A percentile compares a stretch with the other conserved stretches of the same genome.
phyloP scores from a whole-genome alignment of 2,113 vertebrate genomes.

The Paedocypris sp. region DNA sequence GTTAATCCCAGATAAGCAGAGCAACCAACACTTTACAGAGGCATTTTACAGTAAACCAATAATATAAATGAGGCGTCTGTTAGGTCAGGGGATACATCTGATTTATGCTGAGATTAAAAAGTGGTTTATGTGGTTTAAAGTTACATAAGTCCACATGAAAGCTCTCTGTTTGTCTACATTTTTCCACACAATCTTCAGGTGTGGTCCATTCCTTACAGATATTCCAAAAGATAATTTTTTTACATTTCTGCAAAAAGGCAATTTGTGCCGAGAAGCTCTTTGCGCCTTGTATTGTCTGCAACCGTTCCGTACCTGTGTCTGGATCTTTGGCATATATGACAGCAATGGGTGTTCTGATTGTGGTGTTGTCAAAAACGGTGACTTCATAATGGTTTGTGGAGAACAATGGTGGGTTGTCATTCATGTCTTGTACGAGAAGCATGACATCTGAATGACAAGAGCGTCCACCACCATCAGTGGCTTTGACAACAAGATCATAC shows the following conservation, averaged over 20 bases:
- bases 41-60: too few species aligned
- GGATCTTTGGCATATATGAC: conserved; percentile 84
- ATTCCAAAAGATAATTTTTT: neutral
- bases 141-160: neutral
- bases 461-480: conserved; percentile 81
- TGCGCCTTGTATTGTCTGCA: too few species aligned
- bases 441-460: conserved; percentile 82
- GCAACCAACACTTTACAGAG: too few species aligned
- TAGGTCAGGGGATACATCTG: too few species aligned
- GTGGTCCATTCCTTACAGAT: conserved; percentile 36
- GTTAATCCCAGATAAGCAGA: neutral
- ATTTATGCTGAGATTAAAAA: neutral
- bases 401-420: conserved; percentile 83
- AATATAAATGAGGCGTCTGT: too few species aligned
- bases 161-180: conserved; percentile 35
- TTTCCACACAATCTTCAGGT: conserved; percentile 51
- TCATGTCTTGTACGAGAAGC: conserved; percentile 74
- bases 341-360: conserved; percentile 76
- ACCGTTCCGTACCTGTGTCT: conserved; percentile 70
- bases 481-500: conserved; percentile 77
- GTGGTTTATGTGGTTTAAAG: neutral
- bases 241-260: neutral
- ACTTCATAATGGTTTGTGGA: conserved; percentile 77
- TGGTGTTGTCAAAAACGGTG: conserved; percentile 90
- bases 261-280: neutral